phyloP scores from a whole-genome alignment of 2,113 vertebrate species.

The Tauraco erythrolophus region DNA sequence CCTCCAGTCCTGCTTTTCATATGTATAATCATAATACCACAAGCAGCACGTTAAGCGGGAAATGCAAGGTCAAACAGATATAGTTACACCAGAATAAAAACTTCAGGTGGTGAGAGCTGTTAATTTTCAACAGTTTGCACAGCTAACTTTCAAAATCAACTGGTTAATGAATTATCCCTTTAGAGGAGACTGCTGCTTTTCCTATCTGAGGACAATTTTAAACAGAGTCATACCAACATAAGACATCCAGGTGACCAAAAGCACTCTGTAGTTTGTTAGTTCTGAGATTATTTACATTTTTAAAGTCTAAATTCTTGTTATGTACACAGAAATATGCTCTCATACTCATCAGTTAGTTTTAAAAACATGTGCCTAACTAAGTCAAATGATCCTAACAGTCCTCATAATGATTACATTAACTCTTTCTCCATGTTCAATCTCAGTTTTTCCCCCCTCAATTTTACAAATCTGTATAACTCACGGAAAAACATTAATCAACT shows the following conservation, averaged over 20 bases:
- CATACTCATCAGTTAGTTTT: neutral
- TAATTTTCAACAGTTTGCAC: constrained; percentile 46
- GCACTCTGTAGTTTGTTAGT: fast-evolving
- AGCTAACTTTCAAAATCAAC: constrained; percentile 12
- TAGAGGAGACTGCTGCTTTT: neutral
- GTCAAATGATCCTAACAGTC: neutral
- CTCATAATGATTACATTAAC: neutral
- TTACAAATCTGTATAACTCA: no score
- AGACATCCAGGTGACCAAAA: neutral
- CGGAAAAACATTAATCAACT: neutral
- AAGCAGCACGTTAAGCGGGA: neutral
- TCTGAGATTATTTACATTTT: neutral
- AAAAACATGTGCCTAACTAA: neutral
- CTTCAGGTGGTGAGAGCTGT: neutral
- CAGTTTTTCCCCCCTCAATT: no score
- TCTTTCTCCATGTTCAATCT: neutral
- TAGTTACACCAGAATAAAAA: neutral
- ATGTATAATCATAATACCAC: neutral
- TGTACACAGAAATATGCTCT: neutral
- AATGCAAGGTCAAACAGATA: neutral
- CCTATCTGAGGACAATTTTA: neutral
- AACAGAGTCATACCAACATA: neutral
- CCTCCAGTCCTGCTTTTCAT: neutral
- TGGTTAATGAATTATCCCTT: constrained; percentile 25
- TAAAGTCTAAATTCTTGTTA: neutral